A percentile compares a stretch with the other conserved stretches of the same genome.
Evolutionary conservation across 2,797 vertebrate species (phyloP).

Genomic region (Micrastur ruficollis): DNA sequence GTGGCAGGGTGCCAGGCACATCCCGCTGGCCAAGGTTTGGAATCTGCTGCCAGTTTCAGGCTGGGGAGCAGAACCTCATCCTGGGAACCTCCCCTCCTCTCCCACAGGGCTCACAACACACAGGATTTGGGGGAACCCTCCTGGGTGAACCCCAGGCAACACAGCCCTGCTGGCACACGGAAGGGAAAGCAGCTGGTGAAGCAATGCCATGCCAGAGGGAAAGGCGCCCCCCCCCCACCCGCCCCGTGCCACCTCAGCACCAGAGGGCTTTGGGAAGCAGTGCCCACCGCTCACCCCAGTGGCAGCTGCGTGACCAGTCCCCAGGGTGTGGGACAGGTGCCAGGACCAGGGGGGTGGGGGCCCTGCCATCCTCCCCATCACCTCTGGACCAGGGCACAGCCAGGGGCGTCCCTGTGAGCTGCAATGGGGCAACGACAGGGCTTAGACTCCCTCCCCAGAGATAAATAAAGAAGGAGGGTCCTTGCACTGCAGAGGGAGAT

Average conservation of each 20-base stretch:
- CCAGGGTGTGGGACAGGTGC: neutral
- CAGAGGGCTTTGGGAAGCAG: neutral
- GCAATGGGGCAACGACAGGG: rapidly evolving
- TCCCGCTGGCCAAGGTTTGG: neutral
- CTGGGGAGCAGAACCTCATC: neutral
- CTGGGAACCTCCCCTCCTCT: neutral
- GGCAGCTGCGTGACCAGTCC: neutral
- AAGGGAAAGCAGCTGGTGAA: neutral
- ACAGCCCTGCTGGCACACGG: neutral
- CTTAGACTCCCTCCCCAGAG: neutral
- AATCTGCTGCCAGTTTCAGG: rapidly evolving
- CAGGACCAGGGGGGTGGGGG: neutral
- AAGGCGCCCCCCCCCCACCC: rapidly evolving
- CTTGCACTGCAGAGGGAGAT: neutral
- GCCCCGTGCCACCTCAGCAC: rapidly evolving
- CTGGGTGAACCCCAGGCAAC: rapidly evolving
- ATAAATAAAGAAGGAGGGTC: neutral
- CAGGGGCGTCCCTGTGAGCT: rapidly evolving
- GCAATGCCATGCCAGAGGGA: rapidly evolving
- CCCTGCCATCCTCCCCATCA: neutral
- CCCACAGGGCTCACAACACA: rapidly evolving
- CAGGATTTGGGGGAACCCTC: neutral
- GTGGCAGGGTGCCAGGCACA: rapidly evolving
- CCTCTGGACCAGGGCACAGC: neutral
- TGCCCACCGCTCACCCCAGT: rapidly evolving